Percentiles rank a stretch among this genome's conserved stretches.
These are phyloP conservation scores for Chironex yamaguchii DNA, from an alignment of 30 jellyfish, hydroid and myxozoan species.

Conservation along the genomic window DNA sequence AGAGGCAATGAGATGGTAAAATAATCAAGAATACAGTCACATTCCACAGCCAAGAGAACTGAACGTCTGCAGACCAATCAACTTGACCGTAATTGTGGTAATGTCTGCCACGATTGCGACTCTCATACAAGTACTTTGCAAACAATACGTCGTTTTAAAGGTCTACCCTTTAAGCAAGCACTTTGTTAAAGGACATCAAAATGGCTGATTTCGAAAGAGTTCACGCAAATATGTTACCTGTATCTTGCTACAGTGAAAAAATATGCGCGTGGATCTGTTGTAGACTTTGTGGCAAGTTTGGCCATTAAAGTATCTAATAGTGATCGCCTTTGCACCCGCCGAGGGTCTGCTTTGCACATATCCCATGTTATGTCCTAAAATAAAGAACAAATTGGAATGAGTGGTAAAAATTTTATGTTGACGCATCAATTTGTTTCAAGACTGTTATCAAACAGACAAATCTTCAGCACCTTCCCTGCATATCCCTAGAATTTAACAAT, in stretches of 20 bases:
- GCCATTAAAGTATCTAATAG: constrained; percentile 62
- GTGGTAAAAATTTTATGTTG: too few relatives aligned
- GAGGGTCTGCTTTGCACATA: constrained; percentile 52
- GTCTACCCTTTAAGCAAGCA: too few relatives aligned
- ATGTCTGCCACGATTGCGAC: background rate
- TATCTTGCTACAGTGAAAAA: constrained; percentile 73
- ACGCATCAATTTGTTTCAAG: too few relatives aligned
- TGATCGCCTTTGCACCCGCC: constrained; percentile 18
- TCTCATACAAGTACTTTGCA: too few relatives aligned
- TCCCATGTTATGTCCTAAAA: constrained; percentile 76
- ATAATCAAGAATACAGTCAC: background rate
- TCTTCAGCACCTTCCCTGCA: too few relatives aligned
- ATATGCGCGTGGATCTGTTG: constrained; percentile 61
- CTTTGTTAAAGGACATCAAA: too few relatives aligned
- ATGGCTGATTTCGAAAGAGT: too few relatives aligned
- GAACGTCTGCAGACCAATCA: background rate
- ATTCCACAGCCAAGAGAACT: background rate
- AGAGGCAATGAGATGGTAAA: background rate
- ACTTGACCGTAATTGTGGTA: background rate
- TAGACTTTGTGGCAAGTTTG: constrained; percentile 48
- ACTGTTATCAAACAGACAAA: too few relatives aligned
- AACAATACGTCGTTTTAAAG: too few relatives aligned
- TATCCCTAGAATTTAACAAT: too few relatives aligned
- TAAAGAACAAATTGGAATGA: background rate
- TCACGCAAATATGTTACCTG: too few relatives aligned